Base-by-base conservation (phyloP, 2,888 invertebrate species). In the Melanostoma mellinum region DNA sequence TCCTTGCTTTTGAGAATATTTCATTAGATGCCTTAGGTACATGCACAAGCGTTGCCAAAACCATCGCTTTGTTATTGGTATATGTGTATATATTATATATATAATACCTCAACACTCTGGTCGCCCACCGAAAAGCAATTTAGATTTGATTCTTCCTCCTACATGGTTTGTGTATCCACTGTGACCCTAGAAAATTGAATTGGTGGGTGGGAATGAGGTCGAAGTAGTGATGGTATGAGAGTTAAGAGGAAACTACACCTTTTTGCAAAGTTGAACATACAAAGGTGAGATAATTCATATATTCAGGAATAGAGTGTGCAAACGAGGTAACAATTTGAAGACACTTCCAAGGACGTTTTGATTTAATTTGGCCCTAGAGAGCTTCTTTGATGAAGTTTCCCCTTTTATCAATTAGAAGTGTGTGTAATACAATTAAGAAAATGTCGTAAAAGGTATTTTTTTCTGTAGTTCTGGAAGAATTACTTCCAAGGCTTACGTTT, bases 321-420 rank as follows among this genome's bases (percentile, higher is more conserved):
- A 77, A 77, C 52, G 50, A 74, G 79, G 73, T 74, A 56, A 79
- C 67, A 74, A 79, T 79, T 63, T 74, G 73, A 46, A 63, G 61
- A 63, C 61, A 73, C 68, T 73, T 79, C n/a, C 68, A 79, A 63
- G 73, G 72, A 79, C 73, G 74, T 79, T 74, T 56, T 79, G 74
- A 74, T 56, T 79, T 63, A 79, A 79, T 79, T 79, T 73, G 50
- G 44, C 44, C 20, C 38, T 42, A 68, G 68, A 44, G 56, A 50
- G 63, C 44, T n/a, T 44, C 79, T 68, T 79, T 72, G 72, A 73
- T 55, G 78, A 42, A 36, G 46, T 48, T 67, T 68, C 40, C 60
- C 20, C 55, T 73, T 73, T 73, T 61, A 73, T 72, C 55, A 73
- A 73, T 73, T 73, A 67, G 35, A 30, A 30, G 35, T 32, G 48